Conservation (phyloP, 2,797 vertebrate species). For the Aphelocoma californica region DNA sequence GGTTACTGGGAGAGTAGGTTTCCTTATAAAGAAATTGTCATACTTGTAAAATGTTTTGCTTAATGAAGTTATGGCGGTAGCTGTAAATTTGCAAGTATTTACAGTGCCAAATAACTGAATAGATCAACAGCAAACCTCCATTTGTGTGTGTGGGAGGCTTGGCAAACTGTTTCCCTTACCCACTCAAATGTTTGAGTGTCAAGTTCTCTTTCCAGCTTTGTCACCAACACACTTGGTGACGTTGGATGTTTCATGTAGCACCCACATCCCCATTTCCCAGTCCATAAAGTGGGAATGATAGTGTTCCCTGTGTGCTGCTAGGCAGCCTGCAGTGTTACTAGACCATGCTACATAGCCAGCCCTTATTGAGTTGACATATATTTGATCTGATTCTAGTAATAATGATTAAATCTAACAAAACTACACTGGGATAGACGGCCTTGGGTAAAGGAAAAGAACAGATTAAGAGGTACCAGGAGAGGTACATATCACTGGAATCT, state of each 20-base stretch:
- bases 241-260: accelerated
- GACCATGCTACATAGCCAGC: not conserved
- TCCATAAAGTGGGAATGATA: not conserved
- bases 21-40: not conserved
- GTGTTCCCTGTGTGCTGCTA: not conserved
- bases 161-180: not conserved
- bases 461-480: not conserved
- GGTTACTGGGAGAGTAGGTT: not conserved
- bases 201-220: not conserved
- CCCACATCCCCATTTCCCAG: accelerated
- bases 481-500: not conserved
- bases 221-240: not conserved
- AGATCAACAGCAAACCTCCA: not conserved
- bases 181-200: not conserved
- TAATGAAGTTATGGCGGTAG: constrained; percentile 2
- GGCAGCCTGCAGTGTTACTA: not conserved
- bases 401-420: not conserved
- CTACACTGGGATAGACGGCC: not conserved
- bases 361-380: not conserved
- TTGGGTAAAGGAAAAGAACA: not conserved
- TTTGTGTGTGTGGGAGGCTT: not conserved
- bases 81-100: not conserved
- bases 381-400: not conserved
- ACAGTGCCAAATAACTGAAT: not conserved
- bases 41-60: not conserved